Conservation (phyloP, 2,888 invertebrate species). For the Cheilosia grossa region DNA sequence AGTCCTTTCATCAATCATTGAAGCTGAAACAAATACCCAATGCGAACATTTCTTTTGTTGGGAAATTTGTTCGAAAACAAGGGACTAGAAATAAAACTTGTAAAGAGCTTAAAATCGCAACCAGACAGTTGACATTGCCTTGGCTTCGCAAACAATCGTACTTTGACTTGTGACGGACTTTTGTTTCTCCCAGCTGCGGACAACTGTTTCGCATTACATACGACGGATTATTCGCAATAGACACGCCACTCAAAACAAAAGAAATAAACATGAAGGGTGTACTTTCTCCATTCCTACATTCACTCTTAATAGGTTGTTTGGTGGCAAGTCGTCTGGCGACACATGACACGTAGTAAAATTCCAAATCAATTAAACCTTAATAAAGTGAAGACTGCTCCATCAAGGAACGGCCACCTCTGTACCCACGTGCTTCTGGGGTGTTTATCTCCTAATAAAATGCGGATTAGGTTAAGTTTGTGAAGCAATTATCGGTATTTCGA, state of each 20-base stretch:
- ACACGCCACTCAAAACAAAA: conserved; percentile 34
- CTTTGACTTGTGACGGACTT: conserved; percentile 30
- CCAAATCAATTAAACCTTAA: conserved; percentile 55
- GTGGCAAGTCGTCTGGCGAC: conserved; percentile 39
- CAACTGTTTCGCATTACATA: conserved; percentile 43
- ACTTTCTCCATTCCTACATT: neutral
- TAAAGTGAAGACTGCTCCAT: conserved; percentile 25
- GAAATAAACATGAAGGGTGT: neutral
- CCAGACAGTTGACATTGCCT: conserved; percentile 71
- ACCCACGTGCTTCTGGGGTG: neutral
- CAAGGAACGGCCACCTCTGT: conserved; percentile 5
- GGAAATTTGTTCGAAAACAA: conserved; percentile 43
- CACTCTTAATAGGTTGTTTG: neutral
- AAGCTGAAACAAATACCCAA: conserved; percentile 36
- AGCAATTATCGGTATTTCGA: conserved; percentile 63
- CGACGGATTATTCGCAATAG: conserved; percentile 53
- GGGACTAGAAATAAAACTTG: neutral
- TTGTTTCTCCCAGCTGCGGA: conserved; percentile 7
- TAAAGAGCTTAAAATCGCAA: conserved; percentile 69
- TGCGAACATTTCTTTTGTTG: conserved; percentile 61
- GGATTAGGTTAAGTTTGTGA: conserved; percentile 60
- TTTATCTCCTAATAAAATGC: conserved; percentile 57
- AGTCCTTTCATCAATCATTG: conserved; percentile 70
- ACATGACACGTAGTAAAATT: conserved; percentile 28
- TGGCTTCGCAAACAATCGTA: conserved; percentile 63